Percentiles rank a stretch among this genome's conserved stretches.
Evolutionary conservation across 2,888 invertebrate genomes (phyloP).

Genomic region (Ochlodes sylvanus): DNA sequence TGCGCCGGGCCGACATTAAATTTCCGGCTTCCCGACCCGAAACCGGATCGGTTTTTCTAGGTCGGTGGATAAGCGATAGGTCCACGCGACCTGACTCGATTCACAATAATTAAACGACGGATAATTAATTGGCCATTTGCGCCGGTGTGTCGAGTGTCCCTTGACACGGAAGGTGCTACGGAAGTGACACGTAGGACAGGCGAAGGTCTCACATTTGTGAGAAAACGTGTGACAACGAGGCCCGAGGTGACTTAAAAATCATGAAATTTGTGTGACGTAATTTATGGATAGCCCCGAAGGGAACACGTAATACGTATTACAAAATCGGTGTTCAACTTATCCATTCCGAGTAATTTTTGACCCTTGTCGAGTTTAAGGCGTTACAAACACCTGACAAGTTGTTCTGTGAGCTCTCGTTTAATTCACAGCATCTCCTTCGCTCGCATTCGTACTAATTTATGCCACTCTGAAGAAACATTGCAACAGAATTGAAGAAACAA

Average conservation of each 20-base stretch:
- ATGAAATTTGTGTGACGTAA: too few species aligned
- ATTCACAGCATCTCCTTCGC: too few species aligned
- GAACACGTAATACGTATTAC: background rate
- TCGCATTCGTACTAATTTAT: too few species aligned
- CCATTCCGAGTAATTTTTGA: background rate
- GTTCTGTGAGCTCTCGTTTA: background rate
- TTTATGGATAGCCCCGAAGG: background rate
- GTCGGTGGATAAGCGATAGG: constrained; percentile 31
- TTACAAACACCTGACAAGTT: background rate
- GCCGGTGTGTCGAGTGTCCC: constrained; percentile 25
- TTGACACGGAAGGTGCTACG: constrained; percentile 24
- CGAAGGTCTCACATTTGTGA: too few species aligned
- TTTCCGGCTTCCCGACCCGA: constrained; percentile 40
- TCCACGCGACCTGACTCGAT: background rate
- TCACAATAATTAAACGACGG: constrained; percentile 18
- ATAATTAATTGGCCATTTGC: constrained; percentile 26
- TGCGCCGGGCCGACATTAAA: constrained; percentile 40
- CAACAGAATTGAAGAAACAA: too few species aligned
- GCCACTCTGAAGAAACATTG: too few species aligned
- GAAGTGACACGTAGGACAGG: background rate
- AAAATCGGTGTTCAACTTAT: background rate
- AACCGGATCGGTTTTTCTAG: constrained; percentile 39
- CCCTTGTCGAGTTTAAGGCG: background rate
- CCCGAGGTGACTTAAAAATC: too few species aligned
- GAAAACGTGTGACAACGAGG: too few species aligned